These are phyloP conservation scores for Nannobrachium achirus DNA, from an alignment of 2,113 vertebrate genomes.

Conservation along the genomic window DNA sequence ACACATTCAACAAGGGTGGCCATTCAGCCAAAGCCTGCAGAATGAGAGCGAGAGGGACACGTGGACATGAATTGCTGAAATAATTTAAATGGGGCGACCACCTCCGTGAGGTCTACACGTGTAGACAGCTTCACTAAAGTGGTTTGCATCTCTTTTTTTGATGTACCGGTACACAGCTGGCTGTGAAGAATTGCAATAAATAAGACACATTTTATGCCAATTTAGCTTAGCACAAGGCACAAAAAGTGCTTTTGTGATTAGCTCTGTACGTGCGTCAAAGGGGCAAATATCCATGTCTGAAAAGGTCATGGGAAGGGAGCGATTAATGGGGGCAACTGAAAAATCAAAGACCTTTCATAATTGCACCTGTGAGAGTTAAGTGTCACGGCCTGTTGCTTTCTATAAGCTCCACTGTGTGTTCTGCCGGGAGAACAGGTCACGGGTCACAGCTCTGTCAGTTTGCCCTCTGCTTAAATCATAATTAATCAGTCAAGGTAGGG, in stretches of 20 bases:
- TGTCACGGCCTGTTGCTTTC: background rate
- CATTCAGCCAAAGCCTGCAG: slow-evolving; percentile 29
- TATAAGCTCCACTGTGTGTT: background rate
- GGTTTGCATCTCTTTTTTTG: slow-evolving; percentile 19
- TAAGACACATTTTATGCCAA: too few relatives aligned
- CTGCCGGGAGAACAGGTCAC: background rate
- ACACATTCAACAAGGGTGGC: slow-evolving; percentile 29
- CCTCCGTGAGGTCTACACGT: background rate
- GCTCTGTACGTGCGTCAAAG: too few relatives aligned
- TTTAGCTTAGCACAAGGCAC: background rate
- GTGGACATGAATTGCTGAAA: slow-evolving; percentile 27
- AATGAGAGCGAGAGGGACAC: background rate
- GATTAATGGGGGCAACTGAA: background rate
- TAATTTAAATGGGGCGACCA: slow-evolving; percentile 14
- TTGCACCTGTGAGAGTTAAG: background rate
- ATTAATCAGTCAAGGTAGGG: background rate
- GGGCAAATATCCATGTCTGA: background rate
- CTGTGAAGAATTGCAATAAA: background rate
- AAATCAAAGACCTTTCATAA: background rate
- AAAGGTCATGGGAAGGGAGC: background rate
- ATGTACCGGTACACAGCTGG: slow-evolving; percentile 7
- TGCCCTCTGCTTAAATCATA: slow-evolving; percentile 3
- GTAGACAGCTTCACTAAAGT: slow-evolving; percentile 25
- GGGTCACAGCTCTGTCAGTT: background rate
- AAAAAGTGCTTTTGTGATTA: background rate